Conservation (phyloP, 2,888 invertebrate genomes). For the Drosophila dives region DNA sequence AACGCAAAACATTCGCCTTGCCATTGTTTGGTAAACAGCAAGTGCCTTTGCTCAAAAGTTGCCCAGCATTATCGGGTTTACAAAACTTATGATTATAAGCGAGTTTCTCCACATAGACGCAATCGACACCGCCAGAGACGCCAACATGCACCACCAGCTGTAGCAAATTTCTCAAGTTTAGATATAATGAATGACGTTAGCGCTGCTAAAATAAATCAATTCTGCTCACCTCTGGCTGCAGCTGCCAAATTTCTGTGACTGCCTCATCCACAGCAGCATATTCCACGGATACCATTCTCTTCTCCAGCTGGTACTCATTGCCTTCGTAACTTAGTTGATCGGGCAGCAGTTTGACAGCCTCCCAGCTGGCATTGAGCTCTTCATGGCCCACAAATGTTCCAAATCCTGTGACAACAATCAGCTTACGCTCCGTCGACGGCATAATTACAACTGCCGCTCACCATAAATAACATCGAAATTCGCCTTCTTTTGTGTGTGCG, state of each 20-base stretch:
- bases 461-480: constrained; percentile 1
- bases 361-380: constrained; percentile 91
- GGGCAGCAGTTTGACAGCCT: constrained; percentile 88
- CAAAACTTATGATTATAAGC: constrained; percentile 83
- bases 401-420: constrained; percentile 89
- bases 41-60: constrained; percentile 64
- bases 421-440: constrained; percentile 67
- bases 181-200: constrained; percentile 51
- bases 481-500: neutral
- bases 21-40: constrained; percentile 64
- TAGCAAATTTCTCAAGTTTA: constrained; percentile 3
- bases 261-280: constrained; percentile 88
- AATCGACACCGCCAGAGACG: constrained; percentile 80
- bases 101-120: constrained; percentile 82
- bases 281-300: constrained; percentile 87
- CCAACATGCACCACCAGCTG: constrained; percentile 85
- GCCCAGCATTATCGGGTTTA: constrained; percentile 80
- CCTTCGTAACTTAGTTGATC: constrained; percentile 80
- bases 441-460: constrained; percentile 47
- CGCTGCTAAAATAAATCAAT: neutral
- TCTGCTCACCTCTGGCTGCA: constrained; percentile 87
- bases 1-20: constrained; percentile 68
- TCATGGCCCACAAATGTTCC: constrained; percentile 89
- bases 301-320: constrained; percentile 85
- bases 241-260: constrained; percentile 88